These are phyloP conservation scores for Tyrannus savana DNA, from an alignment of 2,113 vertebrate genomes.

Conservation along the genomic window DNA sequence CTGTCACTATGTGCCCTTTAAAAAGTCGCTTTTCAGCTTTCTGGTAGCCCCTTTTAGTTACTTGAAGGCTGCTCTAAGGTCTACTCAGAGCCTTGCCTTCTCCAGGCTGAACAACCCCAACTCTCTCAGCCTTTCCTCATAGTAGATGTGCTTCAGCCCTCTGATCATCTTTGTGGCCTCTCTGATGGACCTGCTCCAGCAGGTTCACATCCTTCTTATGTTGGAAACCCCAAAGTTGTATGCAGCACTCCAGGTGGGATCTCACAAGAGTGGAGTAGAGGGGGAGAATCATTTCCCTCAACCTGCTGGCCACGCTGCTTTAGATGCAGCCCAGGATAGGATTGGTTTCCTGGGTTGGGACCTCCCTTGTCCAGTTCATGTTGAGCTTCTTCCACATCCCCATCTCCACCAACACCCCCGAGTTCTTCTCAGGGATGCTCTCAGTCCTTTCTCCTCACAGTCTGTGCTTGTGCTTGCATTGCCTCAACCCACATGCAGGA, in stretches of 20 bases:
- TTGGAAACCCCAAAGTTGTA: not conserved
- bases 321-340: not conserved
- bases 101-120: not conserved
- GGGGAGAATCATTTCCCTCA: not conserved
- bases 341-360: not conserved
- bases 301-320: not conserved
- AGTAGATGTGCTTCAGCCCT: not conserved
- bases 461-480: not conserved
- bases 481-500: not conserved
- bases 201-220: not conserved
- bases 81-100: not conserved
- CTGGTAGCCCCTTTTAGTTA: not conserved
- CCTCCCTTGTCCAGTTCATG: not conserved
- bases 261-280: not conserved
- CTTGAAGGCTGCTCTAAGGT: not conserved
- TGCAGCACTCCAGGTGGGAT: not conserved
- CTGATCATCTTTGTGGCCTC: no score
- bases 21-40: not conserved
- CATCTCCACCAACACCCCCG: not conserved
- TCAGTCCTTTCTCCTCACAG: not conserved
- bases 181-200: not conserved
- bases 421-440: not conserved
- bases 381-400: not conserved
- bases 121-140: not conserved
- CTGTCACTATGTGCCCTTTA: not conserved